Base-by-base conservation (phyloP, 2,113 vertebrate species). In the Telmatochromis brichardi region DNA sequence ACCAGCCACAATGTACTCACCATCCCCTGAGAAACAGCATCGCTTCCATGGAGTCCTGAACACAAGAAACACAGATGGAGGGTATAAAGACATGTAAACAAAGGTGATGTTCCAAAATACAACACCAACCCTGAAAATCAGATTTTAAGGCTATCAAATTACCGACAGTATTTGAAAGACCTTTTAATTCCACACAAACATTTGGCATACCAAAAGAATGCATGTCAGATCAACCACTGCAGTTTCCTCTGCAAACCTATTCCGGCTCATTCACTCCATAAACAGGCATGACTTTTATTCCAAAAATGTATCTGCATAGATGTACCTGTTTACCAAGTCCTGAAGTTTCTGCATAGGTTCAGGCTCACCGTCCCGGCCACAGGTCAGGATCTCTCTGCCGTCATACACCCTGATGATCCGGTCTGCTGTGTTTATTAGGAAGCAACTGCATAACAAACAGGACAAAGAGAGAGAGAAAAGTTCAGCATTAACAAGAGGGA, bases 301-400 rank as follows among this genome's bases (percentile, higher is more conserved):
- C 71, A 50, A 50, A 60, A 31, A 47, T 54, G n/a, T 33, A 54
- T 40, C n/a, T 14, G 13, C 17, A 19, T 4, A 11, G 10, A 63
- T 37, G 2, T 84, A 99, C 99, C 99, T 98, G 94, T 99, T 99
- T 42, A 99, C 98, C 82, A 99, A 95, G 91, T 99, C 99, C 96
- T 99, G 99, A 9, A 99, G 95, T 68, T 99, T 99, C 94, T 99
- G 99, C 98, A 99, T 99, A 3, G 99, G 99, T 71, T 99, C 99
- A 1, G 99, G 99, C 55, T 99, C 99, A 0, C 99, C 99, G 6
- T 99, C 99, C 19, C 97, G 90, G 2, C 98, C 99, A 54, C 99
- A 99, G 1, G 99, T 99, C n/a, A 99, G 95, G 63, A 99, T 99
- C 92, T 99, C 99, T 60, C 98, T 96, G 84, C 99, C 98, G 3